Conservation (phyloP, 2,113 vertebrate genomes). For the Saguinus imperator region DNA sequence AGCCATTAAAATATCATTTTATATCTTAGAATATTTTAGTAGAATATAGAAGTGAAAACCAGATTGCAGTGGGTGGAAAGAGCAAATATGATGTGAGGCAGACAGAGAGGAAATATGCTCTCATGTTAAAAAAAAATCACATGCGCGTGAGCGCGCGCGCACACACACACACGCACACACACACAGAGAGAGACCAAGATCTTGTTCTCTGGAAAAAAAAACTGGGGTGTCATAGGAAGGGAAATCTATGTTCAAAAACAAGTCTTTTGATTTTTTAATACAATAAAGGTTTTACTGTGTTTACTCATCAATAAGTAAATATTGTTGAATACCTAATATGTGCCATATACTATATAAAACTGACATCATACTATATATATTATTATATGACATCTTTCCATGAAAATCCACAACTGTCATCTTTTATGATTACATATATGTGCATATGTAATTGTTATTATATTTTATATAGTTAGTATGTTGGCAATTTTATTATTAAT, state of each 20-base stretch:
- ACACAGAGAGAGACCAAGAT: background rate
- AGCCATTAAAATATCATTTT: background rate
- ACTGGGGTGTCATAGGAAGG: background rate
- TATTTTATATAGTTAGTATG: background rate
- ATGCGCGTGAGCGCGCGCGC: background rate
- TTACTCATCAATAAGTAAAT: background rate
- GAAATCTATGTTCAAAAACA: background rate
- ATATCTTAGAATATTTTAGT: conserved; percentile 43
- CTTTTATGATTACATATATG: background rate
- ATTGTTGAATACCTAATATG: background rate
- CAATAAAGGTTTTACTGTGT: background rate
- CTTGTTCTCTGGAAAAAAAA: conserved; percentile 27
- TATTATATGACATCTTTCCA: background rate
- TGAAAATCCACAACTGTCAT: background rate
- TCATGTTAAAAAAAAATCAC: background rate
- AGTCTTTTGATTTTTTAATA: background rate
- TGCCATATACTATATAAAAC: background rate
- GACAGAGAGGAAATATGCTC: conserved; percentile 57
- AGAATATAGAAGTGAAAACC: conserved; percentile 49
- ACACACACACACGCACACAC: background rate
- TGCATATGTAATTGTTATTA: background rate
- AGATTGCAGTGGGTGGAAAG: conserved; percentile 67
- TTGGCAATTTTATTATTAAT: background rate
- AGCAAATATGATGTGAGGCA: conserved; percentile 56
- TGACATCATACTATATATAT: background rate